Conservation (phyloP, 53 echinoderm and acorn worm species). For the Crossaster papposus region DNA sequence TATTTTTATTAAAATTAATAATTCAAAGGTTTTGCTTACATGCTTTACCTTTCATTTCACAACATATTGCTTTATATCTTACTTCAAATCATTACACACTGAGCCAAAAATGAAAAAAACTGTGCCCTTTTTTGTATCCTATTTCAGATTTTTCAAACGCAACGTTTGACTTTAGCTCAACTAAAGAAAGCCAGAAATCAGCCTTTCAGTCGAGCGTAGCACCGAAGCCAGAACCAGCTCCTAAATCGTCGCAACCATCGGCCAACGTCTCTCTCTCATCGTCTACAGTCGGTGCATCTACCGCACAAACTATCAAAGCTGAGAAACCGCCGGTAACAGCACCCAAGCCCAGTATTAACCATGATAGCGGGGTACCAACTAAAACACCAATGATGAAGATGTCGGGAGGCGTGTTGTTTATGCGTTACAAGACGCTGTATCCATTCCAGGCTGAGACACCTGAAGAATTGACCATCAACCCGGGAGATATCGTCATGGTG, state of each 20-base stretch:
- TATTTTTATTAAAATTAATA: no score
- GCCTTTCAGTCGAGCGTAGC: conserved; percentile 48
- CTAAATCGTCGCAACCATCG: not conserved
- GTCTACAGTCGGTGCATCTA: conserved; percentile 1
- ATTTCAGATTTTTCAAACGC: conserved; percentile 70
- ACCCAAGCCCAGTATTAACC: conserved; percentile 52
- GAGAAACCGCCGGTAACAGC: conserved; percentile 54
- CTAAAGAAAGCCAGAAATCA: conserved; percentile 37
- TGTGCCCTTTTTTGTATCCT: not conserved
- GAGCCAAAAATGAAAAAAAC: not conserved
- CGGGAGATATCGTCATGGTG: conserved; percentile 96
- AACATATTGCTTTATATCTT: not conserved
- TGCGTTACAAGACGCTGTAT: conserved; percentile 78
- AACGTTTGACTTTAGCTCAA: conserved; percentile 66
- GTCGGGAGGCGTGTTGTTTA: conserved; percentile 54
- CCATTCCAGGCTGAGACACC: conserved; percentile 80
- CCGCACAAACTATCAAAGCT: conserved; percentile 32
- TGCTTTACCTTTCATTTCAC: not conserved
- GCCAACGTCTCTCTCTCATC: conserved; percentile 7
- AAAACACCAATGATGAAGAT: conserved; percentile 25
- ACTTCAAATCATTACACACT: no score
- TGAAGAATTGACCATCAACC: conserved; percentile 85
- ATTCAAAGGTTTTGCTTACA: not conserved
- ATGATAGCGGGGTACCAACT: conserved; percentile 30
- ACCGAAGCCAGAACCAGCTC: conserved; percentile 31